Evolutionary conservation across 2,797 vertebrate species (phyloP), one percentile per base, ranked within the genome.

Genomic region (Knipowitschia caucasica): DNA sequence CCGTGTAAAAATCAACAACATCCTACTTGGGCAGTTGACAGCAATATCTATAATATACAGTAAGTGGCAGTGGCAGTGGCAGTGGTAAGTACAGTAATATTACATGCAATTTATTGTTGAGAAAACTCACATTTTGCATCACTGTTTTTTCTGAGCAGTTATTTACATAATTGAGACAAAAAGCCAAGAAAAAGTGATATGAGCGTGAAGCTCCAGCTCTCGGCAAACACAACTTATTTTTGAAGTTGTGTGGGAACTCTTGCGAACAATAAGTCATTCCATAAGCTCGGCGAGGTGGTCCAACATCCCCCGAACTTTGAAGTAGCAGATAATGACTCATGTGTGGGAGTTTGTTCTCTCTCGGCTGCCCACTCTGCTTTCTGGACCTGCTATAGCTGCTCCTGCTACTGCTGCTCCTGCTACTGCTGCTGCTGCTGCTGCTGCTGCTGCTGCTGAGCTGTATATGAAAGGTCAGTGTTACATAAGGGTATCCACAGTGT

Each of bases 391-490:
- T 53, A 33, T 64, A 73, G 51, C 64, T 35, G 50, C 12, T n/a
- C 8, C 35, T 20, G 35, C 56, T 53, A 50, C 50, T 42, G 39
- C 40, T 43, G 40, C 39, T 25, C 21, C n/a, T n/a, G 23, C 40
- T 36, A 11, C 18, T 36, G n/a, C 12, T n/a, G 15, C 35, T 20
- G 35, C 56, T 53, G 51, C 50, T 42, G 39, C 40, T 43, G 40
- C 39, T 25, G 40, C n/a, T n/a, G 23, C 40, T 36, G 15, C 18
- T 36, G n/a, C n/a, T n/a, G n/a, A n/a, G n/a, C n/a, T n/a, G n/a
- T n/a, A n/a, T n/a, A n/a, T n/a, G 57, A 60, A 75, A 77, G 73
- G 81, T 75, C 68, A 66, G 23, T 26, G 45, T 75, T 67, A 62
- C 68, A 67, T 75, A 69, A 74, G 34, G 20, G 46, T n/a, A n/a